Evolutionary conservation across 2,797 vertebrate genomes (phyloP).

Genomic region (Anguilla pacifica): DNA sequence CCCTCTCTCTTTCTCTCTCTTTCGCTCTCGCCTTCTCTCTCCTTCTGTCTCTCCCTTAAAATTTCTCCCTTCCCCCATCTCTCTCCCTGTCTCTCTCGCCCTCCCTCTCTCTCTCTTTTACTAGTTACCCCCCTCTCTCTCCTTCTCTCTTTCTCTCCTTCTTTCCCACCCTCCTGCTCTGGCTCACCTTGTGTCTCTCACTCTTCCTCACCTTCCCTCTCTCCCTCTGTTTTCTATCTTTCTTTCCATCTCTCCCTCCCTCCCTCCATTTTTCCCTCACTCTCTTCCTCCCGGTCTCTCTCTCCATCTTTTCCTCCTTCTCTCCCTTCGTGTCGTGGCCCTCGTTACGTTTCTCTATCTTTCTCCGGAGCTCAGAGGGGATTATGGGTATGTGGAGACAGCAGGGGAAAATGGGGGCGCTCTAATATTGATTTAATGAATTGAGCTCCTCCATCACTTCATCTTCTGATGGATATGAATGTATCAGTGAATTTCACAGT

Average conservation of each 20-base stretch:
- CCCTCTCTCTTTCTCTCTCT: neutral
- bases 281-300: neutral
- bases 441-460: constrained; percentile 47
- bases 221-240: neutral
- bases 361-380: constrained; percentile 30
- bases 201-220: neutral
- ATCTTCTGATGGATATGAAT: constrained; percentile 27
- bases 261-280: neutral
- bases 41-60: too few relatives aligned
- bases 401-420: constrained; percentile 48
- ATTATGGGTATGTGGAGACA: constrained; percentile 58
- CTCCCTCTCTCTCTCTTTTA: neutral
- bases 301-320: constrained; percentile 26
- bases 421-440: constrained; percentile 63
- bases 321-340: constrained; percentile 38
- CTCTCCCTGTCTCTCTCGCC: neutral
- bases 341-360: neutral
- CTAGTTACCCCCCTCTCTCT: too few relatives aligned
- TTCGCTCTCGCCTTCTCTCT: neutral
- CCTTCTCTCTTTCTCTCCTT: too few relatives aligned
- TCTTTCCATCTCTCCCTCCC: neutral
- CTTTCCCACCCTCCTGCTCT: neutral
- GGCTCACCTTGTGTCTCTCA: neutral
- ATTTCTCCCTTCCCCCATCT: too few relatives aligned
- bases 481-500: constrained; percentile 10